phyloP scores from a whole-genome alignment of 2,888 invertebrate genomes.

The Acrobasis consociella region DNA sequence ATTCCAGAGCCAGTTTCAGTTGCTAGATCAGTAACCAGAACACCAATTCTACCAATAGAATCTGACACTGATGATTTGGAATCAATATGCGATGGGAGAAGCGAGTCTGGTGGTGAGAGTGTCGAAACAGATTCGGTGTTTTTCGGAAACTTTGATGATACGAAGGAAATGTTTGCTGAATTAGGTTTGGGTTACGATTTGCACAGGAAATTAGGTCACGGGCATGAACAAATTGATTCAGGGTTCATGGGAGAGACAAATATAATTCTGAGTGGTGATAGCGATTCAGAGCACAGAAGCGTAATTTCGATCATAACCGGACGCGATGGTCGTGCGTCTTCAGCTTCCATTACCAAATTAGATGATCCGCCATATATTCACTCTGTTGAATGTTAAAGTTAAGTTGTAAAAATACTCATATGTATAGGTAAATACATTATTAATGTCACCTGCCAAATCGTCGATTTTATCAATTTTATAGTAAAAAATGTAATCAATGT shows the following conservation, averaged over 20 bases:
- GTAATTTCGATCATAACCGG: slow-evolving; percentile 76
- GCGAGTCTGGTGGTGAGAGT: slow-evolving; percentile 94
- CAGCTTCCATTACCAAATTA: slow-evolving; percentile 59
- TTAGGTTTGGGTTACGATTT: slow-evolving; percentile 60
- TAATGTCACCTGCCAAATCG: slow-evolving; percentile 26
- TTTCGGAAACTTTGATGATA: slow-evolving; percentile 86
- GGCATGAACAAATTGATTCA: slow-evolving; percentile 72
- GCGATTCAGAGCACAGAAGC: slow-evolving; percentile 76
- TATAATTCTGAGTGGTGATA: slow-evolving; percentile 74
- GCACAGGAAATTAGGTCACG: slow-evolving; percentile 46
- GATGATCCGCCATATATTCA: slow-evolving; percentile 66
- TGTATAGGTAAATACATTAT: slow-evolving; percentile 40
- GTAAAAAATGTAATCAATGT: slow-evolving; percentile 3
- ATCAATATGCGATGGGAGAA: slow-evolving; percentile 89
- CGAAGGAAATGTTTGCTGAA: slow-evolving; percentile 69
- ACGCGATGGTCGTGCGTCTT: slow-evolving; percentile 61
- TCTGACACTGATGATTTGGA: slow-evolving; percentile 89
- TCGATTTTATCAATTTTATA: slow-evolving; percentile 7
- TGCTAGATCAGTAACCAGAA: slow-evolving; percentile 48
- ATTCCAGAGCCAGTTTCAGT: slow-evolving; percentile 49
- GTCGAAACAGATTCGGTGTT: slow-evolving; percentile 94
- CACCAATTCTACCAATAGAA: slow-evolving; percentile 62
- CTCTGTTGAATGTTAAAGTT: slow-evolving; percentile 64
- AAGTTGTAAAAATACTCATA: slow-evolving; percentile 28
- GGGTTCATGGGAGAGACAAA: slow-evolving; percentile 76